Base-by-base conservation (phyloP, 2,113 vertebrate species). In the Ptilonorhynchus violaceus region DNA sequence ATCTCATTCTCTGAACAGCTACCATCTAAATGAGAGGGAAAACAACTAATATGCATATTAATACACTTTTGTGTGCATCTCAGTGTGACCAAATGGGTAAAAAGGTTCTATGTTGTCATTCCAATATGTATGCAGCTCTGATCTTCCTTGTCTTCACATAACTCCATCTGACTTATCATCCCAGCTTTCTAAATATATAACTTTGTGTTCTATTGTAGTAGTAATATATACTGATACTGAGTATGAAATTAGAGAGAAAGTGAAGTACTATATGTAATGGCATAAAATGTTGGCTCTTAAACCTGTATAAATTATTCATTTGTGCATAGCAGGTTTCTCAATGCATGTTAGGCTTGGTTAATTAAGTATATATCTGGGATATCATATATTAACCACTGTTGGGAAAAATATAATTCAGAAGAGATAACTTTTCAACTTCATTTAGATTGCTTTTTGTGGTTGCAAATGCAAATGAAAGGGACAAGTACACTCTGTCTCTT, bases 261-360 rank as follows among this genome's bases (percentile, higher is more conserved):
- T 42, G n/a, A 94, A 93, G 25, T 62, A 59, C 19, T 73, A 5
- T 52, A 75, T 68, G 67, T 82, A 92, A 88, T 35, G 41, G 19
- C 23, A 88, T 62, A 88, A 90, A 89, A 85, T 35, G 15, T 66
- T 85, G 69, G 53, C 27, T 91, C 39, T 91, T 88, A 92, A 96
- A 59, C 27, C 16, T 60, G 23, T 79, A 87, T 58, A 94, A 77
- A 80, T 80, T 80, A 77, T 91, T 93, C 17, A 84, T 64, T 88
- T 83, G 8, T 64, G n/a, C 77, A 58, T 16, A 76, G 53, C 42
- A 82, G 22, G 10, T 92, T 88, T 42, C 47, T 92, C 75, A 77
- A 60, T 33, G 20, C 37, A 47, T 49, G 22, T 41, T 41, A 88
- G 39, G 63, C 47, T 64, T 80, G 33, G 35, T 56, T 63, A 63